Evolutionary conservation across 2,113 vertebrate species (phyloP).

Genomic region (Neoarius graeffei): DNA sequence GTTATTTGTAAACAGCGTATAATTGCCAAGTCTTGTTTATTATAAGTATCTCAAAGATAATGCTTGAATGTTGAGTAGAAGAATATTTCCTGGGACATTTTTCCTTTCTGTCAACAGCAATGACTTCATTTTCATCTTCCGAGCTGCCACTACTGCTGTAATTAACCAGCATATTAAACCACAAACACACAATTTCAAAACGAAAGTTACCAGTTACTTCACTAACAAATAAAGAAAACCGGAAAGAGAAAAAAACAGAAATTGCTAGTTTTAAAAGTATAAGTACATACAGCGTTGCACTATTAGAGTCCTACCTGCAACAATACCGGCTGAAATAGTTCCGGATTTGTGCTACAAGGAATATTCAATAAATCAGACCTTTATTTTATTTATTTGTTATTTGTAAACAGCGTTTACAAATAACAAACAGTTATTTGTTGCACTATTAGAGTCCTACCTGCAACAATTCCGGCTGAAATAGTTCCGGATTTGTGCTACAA

Average conservation of each 20-base stretch:
- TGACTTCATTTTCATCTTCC: constrained; percentile 66
- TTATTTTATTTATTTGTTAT: too few relatives aligned
- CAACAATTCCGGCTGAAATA: constrained; percentile 42
- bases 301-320: too few relatives aligned
- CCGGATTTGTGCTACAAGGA: too few relatives aligned
- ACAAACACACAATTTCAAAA: background rate
- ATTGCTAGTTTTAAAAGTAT: background rate
- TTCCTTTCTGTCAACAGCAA: background rate
- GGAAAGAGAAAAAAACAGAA: background rate
- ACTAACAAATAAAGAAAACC: background rate
- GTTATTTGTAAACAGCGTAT: background rate
- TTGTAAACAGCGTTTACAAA: too few relatives aligned
- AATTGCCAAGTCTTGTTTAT: background rate
- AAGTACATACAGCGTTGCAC: too few relatives aligned
- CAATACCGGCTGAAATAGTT: too few relatives aligned
- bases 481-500: constrained; percentile 30
- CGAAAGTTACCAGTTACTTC: background rate
- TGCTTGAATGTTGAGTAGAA: too few relatives aligned
- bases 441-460: constrained; percentile 29
- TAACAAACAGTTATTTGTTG: too few relatives aligned
- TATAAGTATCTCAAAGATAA: too few relatives aligned
- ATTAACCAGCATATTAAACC: constrained; percentile 67
- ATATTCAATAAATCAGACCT: too few relatives aligned
- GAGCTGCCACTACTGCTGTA: constrained; percentile 80
- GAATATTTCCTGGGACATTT: background rate